Conservation (phyloP, 2,113 vertebrate genomes). For the Calonectris borealis region DNA sequence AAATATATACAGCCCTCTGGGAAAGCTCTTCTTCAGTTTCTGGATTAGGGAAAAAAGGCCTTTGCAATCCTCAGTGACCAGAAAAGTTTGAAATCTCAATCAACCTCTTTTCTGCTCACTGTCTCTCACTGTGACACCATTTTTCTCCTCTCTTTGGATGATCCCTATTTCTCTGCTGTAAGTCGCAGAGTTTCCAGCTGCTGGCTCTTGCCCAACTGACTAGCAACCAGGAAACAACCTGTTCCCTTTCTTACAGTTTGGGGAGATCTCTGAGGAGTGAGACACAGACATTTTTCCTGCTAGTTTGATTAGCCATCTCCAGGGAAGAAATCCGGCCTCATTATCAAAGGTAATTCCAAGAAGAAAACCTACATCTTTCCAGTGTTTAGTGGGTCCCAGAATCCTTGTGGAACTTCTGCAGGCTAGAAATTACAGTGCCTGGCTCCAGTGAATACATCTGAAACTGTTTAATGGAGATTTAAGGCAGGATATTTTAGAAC, state of each 20-base stretch:
- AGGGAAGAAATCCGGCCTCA: conserved; percentile 21
- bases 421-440: conserved; percentile 21
- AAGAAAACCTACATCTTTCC: conserved; percentile 19
- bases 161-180: neutral
- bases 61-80: neutral
- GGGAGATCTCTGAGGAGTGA: neutral
- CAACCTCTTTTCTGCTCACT: neutral
- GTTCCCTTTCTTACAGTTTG: neutral
- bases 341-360: conserved; percentile 35
- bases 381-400: conserved; percentile 8
- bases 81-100: neutral
- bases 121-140: neutral
- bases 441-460: neutral
- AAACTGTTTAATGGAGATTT: conserved; percentile 40
- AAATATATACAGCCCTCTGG: neutral
- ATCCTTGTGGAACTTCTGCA: conserved; percentile 32
- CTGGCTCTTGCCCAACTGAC: neutral
- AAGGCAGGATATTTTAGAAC: conserved; percentile 19
- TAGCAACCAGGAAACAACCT: neutral
- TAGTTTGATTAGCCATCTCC: neutral
- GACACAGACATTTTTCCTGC: neutral
- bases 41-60: neutral
- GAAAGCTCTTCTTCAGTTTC: neutral
- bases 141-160: neutral
- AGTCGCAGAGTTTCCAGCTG: neutral